Evolutionary conservation across 2,888 invertebrate genomes (phyloP), one percentile per base, ranked within the genome.

Genomic region (Leptinotarsa juncta): DNA sequence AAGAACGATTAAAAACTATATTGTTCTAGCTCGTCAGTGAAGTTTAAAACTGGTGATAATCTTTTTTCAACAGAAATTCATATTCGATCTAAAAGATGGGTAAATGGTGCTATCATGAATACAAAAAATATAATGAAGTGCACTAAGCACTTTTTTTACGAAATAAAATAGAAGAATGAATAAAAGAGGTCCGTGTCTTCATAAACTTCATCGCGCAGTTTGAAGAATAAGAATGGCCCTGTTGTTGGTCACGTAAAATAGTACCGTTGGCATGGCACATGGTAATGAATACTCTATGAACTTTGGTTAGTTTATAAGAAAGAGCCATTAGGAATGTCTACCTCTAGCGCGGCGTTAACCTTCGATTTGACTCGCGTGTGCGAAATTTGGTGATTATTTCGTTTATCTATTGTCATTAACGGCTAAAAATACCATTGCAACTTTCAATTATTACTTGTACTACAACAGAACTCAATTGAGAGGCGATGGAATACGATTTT

Each of bases 311-410:
- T 57, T 32, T n/a, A 16, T 12, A 20, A 62, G 32, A 42, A 62
- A 62, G 42, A 62, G 14, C 62, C 42, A 62, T 62, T 62, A 57
- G 42, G 42, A 42, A 15, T 20, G 15, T 57, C 23, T 51, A 51
- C 16, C 4, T 51, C 42, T 10, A 10, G 3, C 42, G 42, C 42
- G 57, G 57, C 57, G 57, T 23, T 23, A 26, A n/a, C 62, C 62
- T 62, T 62, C 62, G 32, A 23, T 23, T 62, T 62, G 23, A 62
- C 62, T 62, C 62, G 62, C 26, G 14, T 62, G n/a, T n/a, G n/a
- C 62, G 7, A 62, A 62, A 62, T 62, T 62, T 42, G 62, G 62
- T 62, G 32, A 60, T 62, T 62, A 62, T 42, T 32, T 62, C 42
- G n/a, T 32, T 62, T 62, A 62, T 32, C 62, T 62, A 42, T 15